Conservation (phyloP, 1,140 invertebrate species). For the Brachionus koreanus region DNA sequence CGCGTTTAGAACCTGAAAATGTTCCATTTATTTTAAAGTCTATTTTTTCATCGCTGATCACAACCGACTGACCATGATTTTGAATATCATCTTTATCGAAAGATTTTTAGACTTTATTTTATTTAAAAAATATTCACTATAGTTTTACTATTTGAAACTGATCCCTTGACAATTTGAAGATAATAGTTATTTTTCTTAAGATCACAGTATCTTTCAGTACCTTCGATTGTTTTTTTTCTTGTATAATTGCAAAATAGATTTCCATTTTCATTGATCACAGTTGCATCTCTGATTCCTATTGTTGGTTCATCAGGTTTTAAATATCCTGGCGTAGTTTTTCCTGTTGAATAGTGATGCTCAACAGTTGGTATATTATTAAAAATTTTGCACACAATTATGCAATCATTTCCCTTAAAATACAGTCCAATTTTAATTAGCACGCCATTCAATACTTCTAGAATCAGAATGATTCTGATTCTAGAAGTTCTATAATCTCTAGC, state of each 20-base stretch:
- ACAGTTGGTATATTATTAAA: background rate
- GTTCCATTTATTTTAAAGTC: constrained; percentile 7
- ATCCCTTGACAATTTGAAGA: background rate
- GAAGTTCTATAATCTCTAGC: too few species aligned
- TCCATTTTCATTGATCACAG: background rate
- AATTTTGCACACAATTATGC: constrained; percentile 22
- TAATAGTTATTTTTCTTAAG: background rate
- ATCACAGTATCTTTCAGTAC: background rate
- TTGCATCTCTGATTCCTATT: constrained; percentile 8
- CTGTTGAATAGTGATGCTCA: background rate
- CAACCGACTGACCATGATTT: background rate
- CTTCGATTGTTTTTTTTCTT: background rate
- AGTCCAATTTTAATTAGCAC: background rate
- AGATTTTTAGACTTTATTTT: background rate
- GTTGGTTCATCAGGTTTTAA: constrained; percentile 11
- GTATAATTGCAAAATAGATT: background rate
- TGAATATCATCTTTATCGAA: background rate
- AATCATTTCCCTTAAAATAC: background rate
- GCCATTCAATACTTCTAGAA: background rate
- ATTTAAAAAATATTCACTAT: background rate
- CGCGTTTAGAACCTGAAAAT: background rate
- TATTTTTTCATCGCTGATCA: background rate
- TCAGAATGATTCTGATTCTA: too few species aligned
- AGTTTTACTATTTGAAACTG: background rate
- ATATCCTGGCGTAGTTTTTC: background rate